Percentiles rank a stretch among this genome's conserved stretches.
Conservation (phyloP, 1,140 invertebrate genomes). For the Zaprionus nigranus region DNA sequence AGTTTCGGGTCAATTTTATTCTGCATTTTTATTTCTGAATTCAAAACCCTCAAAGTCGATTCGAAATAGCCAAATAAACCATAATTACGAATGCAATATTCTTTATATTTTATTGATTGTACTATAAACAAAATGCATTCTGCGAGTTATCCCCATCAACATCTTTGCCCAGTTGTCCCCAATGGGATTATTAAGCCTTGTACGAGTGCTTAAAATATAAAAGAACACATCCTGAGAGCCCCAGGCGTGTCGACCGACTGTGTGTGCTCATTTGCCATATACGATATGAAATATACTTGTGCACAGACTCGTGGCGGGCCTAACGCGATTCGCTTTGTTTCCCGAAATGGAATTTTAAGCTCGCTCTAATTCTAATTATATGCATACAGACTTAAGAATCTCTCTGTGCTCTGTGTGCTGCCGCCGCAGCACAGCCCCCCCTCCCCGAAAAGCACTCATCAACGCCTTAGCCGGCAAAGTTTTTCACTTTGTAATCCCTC, state of each 20-base stretch:
- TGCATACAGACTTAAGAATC: slow-evolving; percentile 53
- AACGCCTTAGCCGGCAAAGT: slow-evolving; percentile 74
- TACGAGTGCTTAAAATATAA: background rate
- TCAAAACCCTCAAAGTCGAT: too few species aligned
- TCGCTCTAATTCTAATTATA: slow-evolving; percentile 67
- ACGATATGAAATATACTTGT: background rate
- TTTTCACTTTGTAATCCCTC: slow-evolving; percentile 77
- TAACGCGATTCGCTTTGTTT: slow-evolving; percentile 22
- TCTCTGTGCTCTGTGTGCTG: slow-evolving; percentile 49
- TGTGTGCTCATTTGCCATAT: slow-evolving; percentile 8
- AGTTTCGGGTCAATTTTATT: too few species aligned
- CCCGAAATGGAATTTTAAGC: slow-evolving; percentile 40
- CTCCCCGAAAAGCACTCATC: slow-evolving; percentile 63
- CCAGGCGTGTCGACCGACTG: background rate
- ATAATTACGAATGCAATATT: background rate
- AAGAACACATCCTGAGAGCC: slow-evolving; percentile 4
- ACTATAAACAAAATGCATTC: background rate
- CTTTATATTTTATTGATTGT: background rate
- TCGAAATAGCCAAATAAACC: too few species aligned
- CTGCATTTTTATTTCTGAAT: too few species aligned
- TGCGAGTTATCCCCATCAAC: background rate
- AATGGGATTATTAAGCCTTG: background rate
- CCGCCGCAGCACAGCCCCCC: slow-evolving; percentile 21
- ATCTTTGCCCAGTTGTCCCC: background rate
- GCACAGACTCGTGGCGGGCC: slow-evolving; percentile 3